phyloP scores from a whole-genome alignment of 1,140 invertebrate species.

The Tribolium castaneum region DNA sequence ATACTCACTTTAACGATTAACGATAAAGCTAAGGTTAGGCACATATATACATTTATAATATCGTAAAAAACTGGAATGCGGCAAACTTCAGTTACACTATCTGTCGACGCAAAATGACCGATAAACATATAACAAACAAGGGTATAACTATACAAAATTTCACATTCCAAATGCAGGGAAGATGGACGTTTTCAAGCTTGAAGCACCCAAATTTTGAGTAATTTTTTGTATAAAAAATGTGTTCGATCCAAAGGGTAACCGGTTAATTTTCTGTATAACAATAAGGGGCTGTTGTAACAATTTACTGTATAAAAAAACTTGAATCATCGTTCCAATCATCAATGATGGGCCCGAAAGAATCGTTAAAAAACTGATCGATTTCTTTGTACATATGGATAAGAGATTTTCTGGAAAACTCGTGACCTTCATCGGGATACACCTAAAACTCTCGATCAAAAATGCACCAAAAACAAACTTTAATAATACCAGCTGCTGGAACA shows the following conservation, averaged over 20 bases:
- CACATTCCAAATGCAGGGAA: conserved; percentile 12
- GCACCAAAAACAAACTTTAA: background rate
- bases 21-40: conserved; percentile 47
- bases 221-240: conserved; percentile 19
- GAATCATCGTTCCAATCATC: conserved; percentile 74
- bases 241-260: background rate
- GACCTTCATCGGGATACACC: conserved; percentile 88
- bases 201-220: conserved; percentile 18
- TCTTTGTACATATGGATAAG: conserved; percentile 81
- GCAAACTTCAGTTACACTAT: background rate
- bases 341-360: conserved; percentile 79
- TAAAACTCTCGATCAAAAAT: conserved; percentile 59
- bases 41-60: conserved; percentile 45
- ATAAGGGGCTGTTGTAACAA: conserved; percentile 6
- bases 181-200: conserved; percentile 40
- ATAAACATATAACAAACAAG: background rate
- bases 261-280: conserved; percentile 22
- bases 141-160: conserved; percentile 28
- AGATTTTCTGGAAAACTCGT: conserved; percentile 74
- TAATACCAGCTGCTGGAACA: conserved; percentile 82
- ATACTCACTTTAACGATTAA: conserved; percentile 37
- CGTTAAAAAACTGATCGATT: conserved; percentile 87
- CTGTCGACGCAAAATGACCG: background rate
- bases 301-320: conserved; percentile 60
- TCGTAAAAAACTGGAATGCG: conserved; percentile 37